Evolutionary conservation across 2,888 invertebrate genomes (phyloP).

Genomic region (Tromatobia lineatoria): DNA sequence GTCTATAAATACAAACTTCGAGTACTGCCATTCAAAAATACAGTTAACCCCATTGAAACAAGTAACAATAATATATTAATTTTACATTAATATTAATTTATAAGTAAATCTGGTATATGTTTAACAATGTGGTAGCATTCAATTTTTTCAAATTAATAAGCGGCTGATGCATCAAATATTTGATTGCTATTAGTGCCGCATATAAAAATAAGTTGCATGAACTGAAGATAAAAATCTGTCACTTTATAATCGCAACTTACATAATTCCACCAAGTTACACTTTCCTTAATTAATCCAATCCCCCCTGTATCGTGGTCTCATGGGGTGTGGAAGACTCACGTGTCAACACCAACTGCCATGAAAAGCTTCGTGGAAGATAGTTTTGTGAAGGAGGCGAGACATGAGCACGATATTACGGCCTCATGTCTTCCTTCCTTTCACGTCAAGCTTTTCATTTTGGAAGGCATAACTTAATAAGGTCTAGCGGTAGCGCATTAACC

Average conservation of each 20-base stretch:
- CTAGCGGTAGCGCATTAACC: neutral
- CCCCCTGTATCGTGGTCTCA: slow-evolving; percentile 39
- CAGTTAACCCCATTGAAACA: too few relatives aligned
- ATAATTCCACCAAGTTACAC: neutral
- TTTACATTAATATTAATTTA: too few relatives aligned
- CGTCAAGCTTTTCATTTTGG: slow-evolving; percentile 62
- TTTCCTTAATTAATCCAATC: slow-evolving; percentile 45
- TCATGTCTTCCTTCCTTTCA: slow-evolving; percentile 53
- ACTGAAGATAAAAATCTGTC: too few relatives aligned
- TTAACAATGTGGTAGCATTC: too few relatives aligned
- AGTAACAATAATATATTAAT: too few relatives aligned
- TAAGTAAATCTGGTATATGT: too few relatives aligned
- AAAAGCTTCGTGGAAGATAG: slow-evolving; percentile 40
- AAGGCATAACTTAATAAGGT: slow-evolving; percentile 54
- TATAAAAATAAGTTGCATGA: too few relatives aligned
- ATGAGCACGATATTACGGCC: slow-evolving; percentile 58
- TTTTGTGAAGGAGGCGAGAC: slow-evolving; percentile 47
- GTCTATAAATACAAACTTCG: neutral
- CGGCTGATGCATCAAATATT: too few relatives aligned
- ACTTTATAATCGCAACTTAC: too few relatives aligned
- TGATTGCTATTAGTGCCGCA: too few relatives aligned
- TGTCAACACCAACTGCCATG: slow-evolving; percentile 46
- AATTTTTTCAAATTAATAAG: too few relatives aligned
- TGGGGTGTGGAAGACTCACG: slow-evolving; percentile 20
- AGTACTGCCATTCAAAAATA: too few relatives aligned